Evolutionary conservation across 1,140 invertebrate species (phyloP), one percentile per base, ranked within the genome.

Genomic region (Papilio glaucus): DNA sequence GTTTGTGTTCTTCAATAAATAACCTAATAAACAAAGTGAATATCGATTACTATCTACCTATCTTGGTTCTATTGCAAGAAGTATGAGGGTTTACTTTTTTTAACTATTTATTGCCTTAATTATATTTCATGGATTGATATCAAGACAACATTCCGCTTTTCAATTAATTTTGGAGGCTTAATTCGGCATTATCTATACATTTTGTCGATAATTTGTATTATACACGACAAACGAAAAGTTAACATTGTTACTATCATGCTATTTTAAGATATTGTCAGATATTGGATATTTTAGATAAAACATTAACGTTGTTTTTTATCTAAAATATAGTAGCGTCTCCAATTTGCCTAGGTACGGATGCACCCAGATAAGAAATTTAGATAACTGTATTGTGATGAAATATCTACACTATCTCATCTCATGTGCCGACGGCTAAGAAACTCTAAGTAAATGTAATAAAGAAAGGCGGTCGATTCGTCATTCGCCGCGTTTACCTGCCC

Each of bases 401-500:
- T n/a, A n/a, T n/a, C n/a, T 57, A 26, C 21, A 24, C 49, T 10
- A 57, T 24, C 8, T 53, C 18, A 57, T 24, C 8, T 53, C 26
- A 15, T 13, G n/a, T 21, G 8, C 37, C 4, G 61, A 38, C 15
- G 41, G 24, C 18, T 18, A 18, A 21, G 26, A 0, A 68, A 41
- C 33, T 39, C 13, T 39, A 39, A 39, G 13, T 29, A 68, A 26
- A 29, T 18, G 37, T 65, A 41, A 18, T 65, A 21, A 38, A 57
- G 49, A 53, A 24, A 49, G 63, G 60, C 67, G 70, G 75, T 71
- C 67, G 76, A 77, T 75, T 76, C 78, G 78, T 83, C 80, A 83
- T 57, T 57, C 49, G 78, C 76, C 78, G 75, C 77, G 80, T 83
- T 85, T 91, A 90, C 88, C 88, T 91, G 89, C 82, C 80, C 85